A percentile compares a stretch with the other conserved stretches of the same genome.
These are phyloP conservation scores for Indri indri DNA, from an alignment of 2,113 vertebrate species.

Conservation along the genomic window DNA sequence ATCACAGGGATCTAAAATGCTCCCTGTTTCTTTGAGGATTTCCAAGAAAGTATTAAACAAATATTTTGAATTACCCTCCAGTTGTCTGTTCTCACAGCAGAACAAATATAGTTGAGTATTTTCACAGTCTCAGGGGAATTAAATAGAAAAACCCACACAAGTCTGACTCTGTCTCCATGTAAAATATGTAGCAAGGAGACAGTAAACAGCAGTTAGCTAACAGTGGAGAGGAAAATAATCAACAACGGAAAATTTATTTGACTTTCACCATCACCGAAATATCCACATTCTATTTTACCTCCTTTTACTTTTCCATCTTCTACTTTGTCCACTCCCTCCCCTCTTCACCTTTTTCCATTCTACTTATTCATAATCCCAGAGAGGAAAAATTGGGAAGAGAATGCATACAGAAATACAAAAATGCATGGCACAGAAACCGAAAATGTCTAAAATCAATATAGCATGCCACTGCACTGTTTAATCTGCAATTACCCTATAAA, in stretches of 20 bases:
- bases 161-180: neutral
- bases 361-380: constrained; percentile 28
- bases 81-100: constrained; percentile 53
- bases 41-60: constrained; percentile 63
- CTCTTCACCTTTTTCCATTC: neutral
- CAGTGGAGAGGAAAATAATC: neutral
- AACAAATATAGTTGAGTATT: constrained; percentile 51
- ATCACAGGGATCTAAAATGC: neutral
- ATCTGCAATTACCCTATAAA: neutral
- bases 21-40: constrained; percentile 26
- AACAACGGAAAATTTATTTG: constrained; percentile 5
- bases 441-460: neutral
- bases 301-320: constrained; percentile 4
- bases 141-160: constrained; percentile 41
- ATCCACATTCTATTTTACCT: neutral
- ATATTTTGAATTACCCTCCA: constrained; percentile 52
- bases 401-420: neutral
- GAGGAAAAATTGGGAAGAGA: constrained; percentile 26
- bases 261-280: neutral
- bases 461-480: neutral
- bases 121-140: constrained; percentile 40
- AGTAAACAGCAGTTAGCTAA: neutral
- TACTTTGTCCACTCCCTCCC: neutral
- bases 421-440: neutral
- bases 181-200: neutral